Percentiles rank a stretch among this genome's conserved stretches.
Conservation (phyloP, 2,797 vertebrate species). For the Rhinatrema bivittatum region DNA sequence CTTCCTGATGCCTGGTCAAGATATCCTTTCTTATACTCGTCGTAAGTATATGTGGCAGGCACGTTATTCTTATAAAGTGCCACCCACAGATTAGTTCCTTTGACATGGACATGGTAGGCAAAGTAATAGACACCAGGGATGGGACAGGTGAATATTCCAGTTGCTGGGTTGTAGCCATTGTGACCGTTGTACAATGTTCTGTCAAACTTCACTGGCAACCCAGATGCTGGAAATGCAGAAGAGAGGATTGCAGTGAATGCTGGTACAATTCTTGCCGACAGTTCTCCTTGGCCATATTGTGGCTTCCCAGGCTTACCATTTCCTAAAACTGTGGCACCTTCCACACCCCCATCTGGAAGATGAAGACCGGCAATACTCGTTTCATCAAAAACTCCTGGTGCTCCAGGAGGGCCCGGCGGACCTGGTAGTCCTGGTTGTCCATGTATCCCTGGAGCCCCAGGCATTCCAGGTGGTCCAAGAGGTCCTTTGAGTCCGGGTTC, state of each 20-base stretch:
- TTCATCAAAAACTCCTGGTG: slow-evolving; percentile 68
- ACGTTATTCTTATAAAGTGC: slow-evolving; percentile 98
- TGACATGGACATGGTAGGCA: slow-evolving; percentile 93
- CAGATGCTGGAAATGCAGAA: slow-evolving; percentile 89
- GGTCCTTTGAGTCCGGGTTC: slow-evolving; percentile 79
- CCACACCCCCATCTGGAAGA: slow-evolving; percentile 67
- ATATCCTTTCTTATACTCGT: slow-evolving; percentile 98
- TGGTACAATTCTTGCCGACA: slow-evolving; percentile 75
- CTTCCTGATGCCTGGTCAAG: slow-evolving; percentile 98
- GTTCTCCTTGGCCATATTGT: slow-evolving; percentile 71
- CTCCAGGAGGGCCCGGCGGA: slow-evolving; percentile 83
- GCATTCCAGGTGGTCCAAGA: slow-evolving; percentile 79
- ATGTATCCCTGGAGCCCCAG: slow-evolving; percentile 72
- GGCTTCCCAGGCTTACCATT: slow-evolving; percentile 70
- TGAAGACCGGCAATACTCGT: slow-evolving; percentile 75
- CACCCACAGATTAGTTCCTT: slow-evolving; percentile 97
- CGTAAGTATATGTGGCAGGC: slow-evolving; percentile 95
- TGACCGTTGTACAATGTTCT: slow-evolving; percentile 95
- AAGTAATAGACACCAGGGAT: slow-evolving; percentile 94
- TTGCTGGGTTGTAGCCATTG: slow-evolving; percentile 84
- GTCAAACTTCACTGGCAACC: slow-evolving; percentile 94
- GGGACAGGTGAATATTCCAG: slow-evolving; percentile 91
- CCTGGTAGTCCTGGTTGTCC: slow-evolving; percentile 76
- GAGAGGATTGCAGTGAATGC: slow-evolving; percentile 94
- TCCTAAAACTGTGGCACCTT: slow-evolving; percentile 73